Base-by-base conservation (phyloP, 2,797 vertebrate genomes). In the Eurystomus glaucurus region DNA sequence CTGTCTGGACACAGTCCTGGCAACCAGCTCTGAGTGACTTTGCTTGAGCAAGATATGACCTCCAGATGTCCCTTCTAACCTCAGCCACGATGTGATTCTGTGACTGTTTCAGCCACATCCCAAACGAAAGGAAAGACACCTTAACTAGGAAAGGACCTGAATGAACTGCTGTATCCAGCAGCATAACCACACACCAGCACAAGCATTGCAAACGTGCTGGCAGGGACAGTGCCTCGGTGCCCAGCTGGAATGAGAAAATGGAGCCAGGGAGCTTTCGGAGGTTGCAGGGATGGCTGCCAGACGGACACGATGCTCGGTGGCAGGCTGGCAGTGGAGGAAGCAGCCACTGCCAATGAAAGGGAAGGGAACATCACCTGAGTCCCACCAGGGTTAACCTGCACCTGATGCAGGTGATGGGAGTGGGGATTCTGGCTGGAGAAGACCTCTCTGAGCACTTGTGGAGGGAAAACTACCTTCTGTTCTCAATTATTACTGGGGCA, bases 1-100 rank as follows among this genome's bases (percentile, higher is more conserved):
- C 17, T 1, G 0, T 25, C 55, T 72, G 54, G 68, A 45, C 31
- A 9, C 0, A 0, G 15, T 46, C 11, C 51, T 35, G 25, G 25
- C n/a, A 65, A 29, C 12, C 19, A 37, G 21, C 13, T 57, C 25
- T 74, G 14, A 11, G 23, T 75, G 20, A 6, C n/a, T 31, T 29
- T 58, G 43, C 57, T 81, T 41, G 31, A 79, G 37, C 31, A 69
- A 8, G 9, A 4, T 21, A 18, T 48, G 39, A 79, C 6, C 10
- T 75, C 14, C 35, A 52, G 66, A 79, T 8, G 5, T 55, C 25
- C 4, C 31, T 72, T 92, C 37, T 60, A 83, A 6, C 12, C 6
- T 68, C 78, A 71, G 5, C 43, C 50, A 14, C 68, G 12, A 54
- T 57, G 39, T 48, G 35, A 75, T 72, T 76, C 45, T 79, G 62